Evolutionary conservation across 1,140 invertebrate species (phyloP), one percentile per base, ranked within the genome.

Genomic region (Lordiphosa clarofinis): DNA sequence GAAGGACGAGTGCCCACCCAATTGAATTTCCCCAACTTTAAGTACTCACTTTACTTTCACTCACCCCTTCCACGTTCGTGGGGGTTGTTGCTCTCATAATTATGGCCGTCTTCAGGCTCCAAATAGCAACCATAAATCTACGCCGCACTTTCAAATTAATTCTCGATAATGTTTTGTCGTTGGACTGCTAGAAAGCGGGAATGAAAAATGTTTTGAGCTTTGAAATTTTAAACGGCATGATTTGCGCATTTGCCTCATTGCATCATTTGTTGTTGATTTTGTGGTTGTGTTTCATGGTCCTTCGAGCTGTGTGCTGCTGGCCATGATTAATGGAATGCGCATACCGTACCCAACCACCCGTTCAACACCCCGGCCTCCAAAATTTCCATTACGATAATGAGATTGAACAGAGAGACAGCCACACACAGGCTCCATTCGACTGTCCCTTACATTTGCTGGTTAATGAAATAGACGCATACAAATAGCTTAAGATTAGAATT

Each of bases 141-240:
- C 11, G 35, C 39, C 39, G 46, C 15, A 24, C 67, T 59, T 67
- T 36, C 46, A 67, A 67, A 67, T 67, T 67, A 67, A 67, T 67
- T 59, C 66, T 42, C 64, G 64, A 67, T 68, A 68, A 68, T 42
- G 65, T 56, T 48, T 68, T 47, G 31, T 37, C 1, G 28, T 37
- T 36, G 8, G 7, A 31, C 43, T 5, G 15, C 21, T 11, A 31
- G 10, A 13, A 36, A 49, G 37, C 28, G 28, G 28, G 33, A 68
- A 60, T 68, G 65, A 68, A 68, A 69, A 68, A 68, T 68, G 56
- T 56, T 66, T 47, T 0, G 53, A 49, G 43, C 55, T 69, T 60
- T 68, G 65, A 68, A 68, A 68, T 68, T 68, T 68, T 68, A 68
- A 68, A 65, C 64, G 56, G 49, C 65, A 68, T 60, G 68, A 68